Conservation (phyloP, 1,140 invertebrate species). For the Stenopsyche tienmushanensis region DNA sequence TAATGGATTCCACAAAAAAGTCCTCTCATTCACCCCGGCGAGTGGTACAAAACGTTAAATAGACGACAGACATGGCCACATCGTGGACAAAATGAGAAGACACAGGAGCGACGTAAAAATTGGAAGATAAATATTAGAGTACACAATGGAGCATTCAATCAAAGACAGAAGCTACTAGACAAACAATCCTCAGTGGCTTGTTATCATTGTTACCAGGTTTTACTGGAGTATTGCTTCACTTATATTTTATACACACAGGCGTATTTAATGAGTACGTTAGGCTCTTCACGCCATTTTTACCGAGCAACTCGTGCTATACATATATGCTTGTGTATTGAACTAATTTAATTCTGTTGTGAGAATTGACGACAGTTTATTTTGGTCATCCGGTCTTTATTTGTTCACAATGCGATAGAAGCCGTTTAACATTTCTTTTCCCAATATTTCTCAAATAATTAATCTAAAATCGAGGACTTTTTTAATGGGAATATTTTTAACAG, state of each 20-base stretch:
- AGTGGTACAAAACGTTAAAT: constrained; percentile 31
- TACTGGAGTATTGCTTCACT: constrained; percentile 3
- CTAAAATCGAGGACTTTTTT: too few relatives aligned
- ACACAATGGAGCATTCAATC: constrained; percentile 35
- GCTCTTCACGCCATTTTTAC: neutral
- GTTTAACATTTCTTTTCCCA: too few relatives aligned
- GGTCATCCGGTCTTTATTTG: too few relatives aligned
- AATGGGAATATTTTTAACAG: too few relatives aligned
- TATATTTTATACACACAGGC: neutral
- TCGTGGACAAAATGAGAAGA: neutral
- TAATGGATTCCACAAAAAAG: constrained; percentile 42
- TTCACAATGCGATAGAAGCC: too few relatives aligned
- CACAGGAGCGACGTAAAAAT: constrained; percentile 25
- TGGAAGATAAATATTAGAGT: constrained; percentile 30
- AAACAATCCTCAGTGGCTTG: constrained; percentile 39
- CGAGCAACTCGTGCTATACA: neutral
- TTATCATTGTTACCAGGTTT: constrained; percentile 33
- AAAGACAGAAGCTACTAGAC: constrained; percentile 34
- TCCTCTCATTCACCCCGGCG: constrained; percentile 31
- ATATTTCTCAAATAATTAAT: too few relatives aligned
- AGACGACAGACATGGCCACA: constrained; percentile 22
- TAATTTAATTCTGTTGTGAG: too few relatives aligned
- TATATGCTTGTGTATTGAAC: too few relatives aligned
- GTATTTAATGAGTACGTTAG: neutral
- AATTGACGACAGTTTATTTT: too few relatives aligned